Conservation (phyloP, 92 coral and sea anemone species). For the Umimayanthus chanpuru region DNA sequence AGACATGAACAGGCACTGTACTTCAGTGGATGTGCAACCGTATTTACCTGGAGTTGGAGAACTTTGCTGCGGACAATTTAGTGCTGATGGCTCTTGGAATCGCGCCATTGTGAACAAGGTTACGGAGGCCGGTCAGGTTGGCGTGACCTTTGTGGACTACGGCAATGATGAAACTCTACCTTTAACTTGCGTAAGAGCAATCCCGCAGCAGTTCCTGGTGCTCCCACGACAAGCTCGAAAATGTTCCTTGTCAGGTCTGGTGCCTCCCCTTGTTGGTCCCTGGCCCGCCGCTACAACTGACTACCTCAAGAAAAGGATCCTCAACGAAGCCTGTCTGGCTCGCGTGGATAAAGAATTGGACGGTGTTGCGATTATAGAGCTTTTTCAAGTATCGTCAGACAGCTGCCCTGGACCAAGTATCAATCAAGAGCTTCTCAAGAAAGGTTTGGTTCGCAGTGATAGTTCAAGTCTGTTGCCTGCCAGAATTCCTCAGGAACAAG, state of each 20-base stretch:
- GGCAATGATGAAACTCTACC: conserved; percentile 63
- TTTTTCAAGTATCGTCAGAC: conserved; percentile 57
- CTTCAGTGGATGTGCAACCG: conserved; percentile 49
- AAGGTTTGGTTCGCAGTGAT: conserved; percentile 32
- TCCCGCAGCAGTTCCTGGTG: conserved; percentile 50
- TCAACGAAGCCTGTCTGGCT: conserved; percentile 56
- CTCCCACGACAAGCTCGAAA: conserved; percentile 76
- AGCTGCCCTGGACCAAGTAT: conserved; percentile 47
- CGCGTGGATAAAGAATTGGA: conserved; percentile 37
- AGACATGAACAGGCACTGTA: conserved; percentile 62
- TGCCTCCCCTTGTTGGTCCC: conserved; percentile 14
- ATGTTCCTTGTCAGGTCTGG: conserved; percentile 59
- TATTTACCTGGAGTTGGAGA: conserved; percentile 65
- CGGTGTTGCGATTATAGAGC: conserved; percentile 43
- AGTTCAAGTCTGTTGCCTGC: conserved; percentile 25
- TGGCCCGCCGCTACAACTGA: conserved; percentile 52
- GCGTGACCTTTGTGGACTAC: conserved; percentile 78
- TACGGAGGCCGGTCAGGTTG: conserved; percentile 46
- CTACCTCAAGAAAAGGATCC: conserved; percentile 50
- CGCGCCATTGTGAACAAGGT: conserved; percentile 68
- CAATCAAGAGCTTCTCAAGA: conserved; percentile 52
- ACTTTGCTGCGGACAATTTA: conserved; percentile 70
- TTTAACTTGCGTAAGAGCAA: conserved; percentile 48
- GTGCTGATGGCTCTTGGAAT: conserved; percentile 69
- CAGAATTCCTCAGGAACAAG: conserved; percentile 50